Evolutionary conservation across 2,113 vertebrate genomes (phyloP).

Genomic region (Bubo scandiacus): DNA sequence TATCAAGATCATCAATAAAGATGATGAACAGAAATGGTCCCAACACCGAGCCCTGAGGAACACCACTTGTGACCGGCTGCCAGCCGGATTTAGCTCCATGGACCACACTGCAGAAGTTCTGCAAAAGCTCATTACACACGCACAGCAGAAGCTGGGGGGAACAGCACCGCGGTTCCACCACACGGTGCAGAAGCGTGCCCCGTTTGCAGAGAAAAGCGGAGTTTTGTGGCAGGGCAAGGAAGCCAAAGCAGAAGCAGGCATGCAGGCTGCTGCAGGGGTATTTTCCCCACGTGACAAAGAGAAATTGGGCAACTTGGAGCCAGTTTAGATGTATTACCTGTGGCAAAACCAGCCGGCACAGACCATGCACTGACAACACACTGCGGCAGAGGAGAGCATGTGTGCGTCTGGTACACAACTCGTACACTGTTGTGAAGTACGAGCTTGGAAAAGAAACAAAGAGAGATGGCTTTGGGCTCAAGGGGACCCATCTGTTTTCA

Average conservation of each 20-base stretch:
- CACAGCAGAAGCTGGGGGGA: background rate
- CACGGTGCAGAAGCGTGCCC: background rate
- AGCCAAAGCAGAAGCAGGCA: background rate
- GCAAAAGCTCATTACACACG: background rate
- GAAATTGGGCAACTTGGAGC: accelerated
- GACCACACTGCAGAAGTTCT: background rate
- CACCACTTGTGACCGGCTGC: too few relatives aligned
- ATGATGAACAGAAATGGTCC: too few relatives aligned
- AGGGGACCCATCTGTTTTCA: conserved; percentile 58
- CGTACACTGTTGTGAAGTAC: background rate
- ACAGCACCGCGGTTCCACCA: accelerated
- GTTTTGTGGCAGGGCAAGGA: background rate
- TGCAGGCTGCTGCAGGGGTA: accelerated
- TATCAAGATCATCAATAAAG: too few relatives aligned
- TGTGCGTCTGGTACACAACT: background rate
- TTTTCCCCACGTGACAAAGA: background rate
- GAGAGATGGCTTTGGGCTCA: conserved; percentile 40
- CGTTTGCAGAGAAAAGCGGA: background rate
- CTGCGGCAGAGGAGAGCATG: background rate
- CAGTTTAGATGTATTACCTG: background rate
- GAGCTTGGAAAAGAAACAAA: conserved; percentile 53
- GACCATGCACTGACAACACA: accelerated
- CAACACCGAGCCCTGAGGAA: too few relatives aligned
- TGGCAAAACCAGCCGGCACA: background rate
- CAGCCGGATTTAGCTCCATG: too few relatives aligned